Evolutionary conservation across 2,888 invertebrate species (phyloP).

Genomic region (Drosophila testacea): DNA sequence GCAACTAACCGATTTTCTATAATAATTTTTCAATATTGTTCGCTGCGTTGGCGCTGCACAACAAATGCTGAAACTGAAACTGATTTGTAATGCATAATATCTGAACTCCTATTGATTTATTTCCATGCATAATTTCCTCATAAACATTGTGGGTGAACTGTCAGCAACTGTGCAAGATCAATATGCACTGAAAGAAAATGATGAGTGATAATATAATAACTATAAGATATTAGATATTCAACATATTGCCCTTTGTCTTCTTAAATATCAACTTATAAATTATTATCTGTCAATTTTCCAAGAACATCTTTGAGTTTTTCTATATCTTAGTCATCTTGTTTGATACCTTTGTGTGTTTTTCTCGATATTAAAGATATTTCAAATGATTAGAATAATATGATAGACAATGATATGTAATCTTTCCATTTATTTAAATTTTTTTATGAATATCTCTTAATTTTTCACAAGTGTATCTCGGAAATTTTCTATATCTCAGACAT

Average conservation of each 20-base stretch:
- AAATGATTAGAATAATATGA: no score
- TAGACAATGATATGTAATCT: neutral
- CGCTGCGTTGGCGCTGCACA: slow-evolving; percentile 63
- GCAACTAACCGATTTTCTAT: slow-evolving; percentile 65
- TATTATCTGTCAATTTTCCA: no score
- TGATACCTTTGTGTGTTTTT: no score
- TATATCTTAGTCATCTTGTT: no score
- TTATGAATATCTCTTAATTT: no score
- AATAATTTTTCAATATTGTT: slow-evolving; percentile 72
- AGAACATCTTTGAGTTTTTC: no score
- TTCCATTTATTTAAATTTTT: neutral
- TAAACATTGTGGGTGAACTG: slow-evolving; percentile 66
- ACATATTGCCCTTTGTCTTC: no score
- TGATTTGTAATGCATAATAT: slow-evolving; percentile 64
- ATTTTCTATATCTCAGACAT: no score
- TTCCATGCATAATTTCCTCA: slow-evolving; percentile 66
- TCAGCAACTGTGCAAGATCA: slow-evolving; percentile 64
- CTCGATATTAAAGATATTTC: no score
- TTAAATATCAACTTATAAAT: no score
- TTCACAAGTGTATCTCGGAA: no score
- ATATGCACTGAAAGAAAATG: slow-evolving; percentile 42
- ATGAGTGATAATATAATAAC: neutral
- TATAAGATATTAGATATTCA: no score
- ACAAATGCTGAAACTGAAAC: slow-evolving; percentile 49
- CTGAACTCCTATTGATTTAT: slow-evolving; percentile 73